These are phyloP conservation scores for Petrocephalus microphthalmus DNA, from an alignment of 2,113 vertebrate genomes.

Conservation along the genomic window DNA sequence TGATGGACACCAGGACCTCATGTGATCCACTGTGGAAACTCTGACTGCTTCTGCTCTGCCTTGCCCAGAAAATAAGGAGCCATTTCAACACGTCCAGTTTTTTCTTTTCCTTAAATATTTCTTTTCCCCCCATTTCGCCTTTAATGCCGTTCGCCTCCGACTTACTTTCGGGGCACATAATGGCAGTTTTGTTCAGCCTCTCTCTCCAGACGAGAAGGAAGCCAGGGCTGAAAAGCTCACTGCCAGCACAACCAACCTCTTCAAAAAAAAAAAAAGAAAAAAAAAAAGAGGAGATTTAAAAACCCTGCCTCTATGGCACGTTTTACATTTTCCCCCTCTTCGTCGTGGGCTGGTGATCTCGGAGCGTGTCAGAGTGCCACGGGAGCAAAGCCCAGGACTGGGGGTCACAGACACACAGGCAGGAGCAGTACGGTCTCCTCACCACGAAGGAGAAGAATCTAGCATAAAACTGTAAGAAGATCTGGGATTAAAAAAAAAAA, in stretches of 20 bases:
- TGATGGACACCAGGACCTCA: slow-evolving; percentile 49
- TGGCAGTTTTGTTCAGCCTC: slow-evolving; percentile 16
- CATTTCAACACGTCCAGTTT: slow-evolving; percentile 21
- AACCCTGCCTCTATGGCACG: slow-evolving; percentile 12
- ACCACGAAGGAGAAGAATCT: background rate
- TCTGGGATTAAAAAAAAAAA: background rate
- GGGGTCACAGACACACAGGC: background rate
- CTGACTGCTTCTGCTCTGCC: background rate
- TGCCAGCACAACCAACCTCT: slow-evolving; percentile 33
- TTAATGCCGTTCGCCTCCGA: slow-evolving; percentile 27
- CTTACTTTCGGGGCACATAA: slow-evolving; percentile 29
- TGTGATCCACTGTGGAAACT: slow-evolving; percentile 33
- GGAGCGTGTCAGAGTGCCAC: background rate
- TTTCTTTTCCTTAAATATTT: slow-evolving; percentile 16
- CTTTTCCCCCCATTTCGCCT: slow-evolving; percentile 9
- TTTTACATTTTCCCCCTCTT: background rate
- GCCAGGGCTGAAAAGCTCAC: slow-evolving; percentile 19
- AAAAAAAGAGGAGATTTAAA: slow-evolving; percentile 24
- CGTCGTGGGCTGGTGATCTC: background rate
- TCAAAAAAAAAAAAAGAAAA: slow-evolving; percentile 33
- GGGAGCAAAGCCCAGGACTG: background rate
- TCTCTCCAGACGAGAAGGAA: slow-evolving; percentile 31
- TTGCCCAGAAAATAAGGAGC: slow-evolving; percentile 11
- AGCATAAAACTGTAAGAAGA: background rate
- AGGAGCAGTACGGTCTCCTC: background rate